Evolutionary conservation across 2,113 vertebrate genomes (phyloP).

Genomic region (Gambusia affinis): DNA sequence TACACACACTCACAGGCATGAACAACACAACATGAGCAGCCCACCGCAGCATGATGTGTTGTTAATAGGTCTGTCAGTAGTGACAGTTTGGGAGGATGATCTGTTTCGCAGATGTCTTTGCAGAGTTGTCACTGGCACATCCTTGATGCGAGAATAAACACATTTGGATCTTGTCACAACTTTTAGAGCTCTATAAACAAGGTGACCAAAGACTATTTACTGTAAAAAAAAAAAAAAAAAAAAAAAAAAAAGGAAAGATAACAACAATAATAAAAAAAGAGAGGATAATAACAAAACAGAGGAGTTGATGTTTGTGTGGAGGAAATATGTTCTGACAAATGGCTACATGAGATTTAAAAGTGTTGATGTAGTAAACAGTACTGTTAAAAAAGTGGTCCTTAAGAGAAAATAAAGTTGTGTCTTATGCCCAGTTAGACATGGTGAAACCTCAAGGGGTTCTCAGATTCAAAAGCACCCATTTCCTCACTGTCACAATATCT

Average conservation of each 20-base stretch:
- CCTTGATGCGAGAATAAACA: slow-evolving; percentile 70
- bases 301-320: slow-evolving; percentile 6
- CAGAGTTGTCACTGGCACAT: slow-evolving; percentile 65
- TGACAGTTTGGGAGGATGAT: slow-evolving; percentile 72
- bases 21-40: slow-evolving; percentile 28
- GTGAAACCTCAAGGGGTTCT: background rate
- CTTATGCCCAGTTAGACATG: slow-evolving; percentile 7
- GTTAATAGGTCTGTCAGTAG: slow-evolving; percentile 77
- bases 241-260: background rate
- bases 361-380: slow-evolving; percentile 49
- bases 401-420: slow-evolving; percentile 6
- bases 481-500: background rate
- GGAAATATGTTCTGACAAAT: slow-evolving; percentile 28
- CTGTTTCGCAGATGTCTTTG: slow-evolving; percentile 66
- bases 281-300: too few species aligned
- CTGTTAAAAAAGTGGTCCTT: background rate
- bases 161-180: slow-evolving; percentile 75
- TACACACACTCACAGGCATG: slow-evolving; percentile 5
- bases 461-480: background rate
- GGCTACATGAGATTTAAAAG: slow-evolving; percentile 34
- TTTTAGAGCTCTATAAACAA: slow-evolving; percentile 71
- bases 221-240: slow-evolving; percentile 26
- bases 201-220: slow-evolving; percentile 67
- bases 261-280: too few species aligned
- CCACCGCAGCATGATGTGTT: slow-evolving; percentile 67